Evolutionary conservation across 2,113 vertebrate species (phyloP), one percentile per base, ranked within the genome.

Genomic region (Piaya cayana): DNA sequence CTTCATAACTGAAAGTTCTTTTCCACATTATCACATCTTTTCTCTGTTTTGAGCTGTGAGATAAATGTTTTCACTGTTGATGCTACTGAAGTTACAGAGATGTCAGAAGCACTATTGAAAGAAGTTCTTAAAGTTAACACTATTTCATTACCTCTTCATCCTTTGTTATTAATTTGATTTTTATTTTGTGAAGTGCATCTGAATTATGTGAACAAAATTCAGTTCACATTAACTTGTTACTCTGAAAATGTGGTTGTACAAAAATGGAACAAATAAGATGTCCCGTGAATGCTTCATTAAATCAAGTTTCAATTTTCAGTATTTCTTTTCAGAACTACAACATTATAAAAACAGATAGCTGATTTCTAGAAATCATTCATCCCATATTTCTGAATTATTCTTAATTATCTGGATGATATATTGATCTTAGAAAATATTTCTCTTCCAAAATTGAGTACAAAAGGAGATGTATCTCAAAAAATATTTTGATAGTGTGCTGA

Each of bases 291-390:
- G 56, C 26, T 89, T 94, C 87, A 92, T 88, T 97, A 95, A 96
- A 92, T 94, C 88, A 95, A 90, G 88, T 77, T 97, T 94, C 63
- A 94, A 91, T 94, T 91, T 97, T 93, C 89, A 90, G 20, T 79
- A 77, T 88, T 95, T 80, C 7, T 84, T 86, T 90, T 93, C 90
- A 92, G 83, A 93, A 95, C 34, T 39, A 70, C 72, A 65, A 65
- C 45, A 68, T 93, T 92, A 95, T 94, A 76, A 94, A 93, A 97
- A 84, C 32, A 43, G 12, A 59, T 72, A 92, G n/a, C 22, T 53
- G 29, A 80, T 95, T 96, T 89, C 64, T 86, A 67, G 56, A 91
- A 96, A 93, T 87, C 21, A 84, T 83, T 93, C 93, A 84, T 90
- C 53, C 20, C 77, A 42, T 83, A 60, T 42, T 86, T 95, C 49